phyloP scores from a whole-genome alignment of 2,888 invertebrate species.

The Tyria jacobaeae region DNA sequence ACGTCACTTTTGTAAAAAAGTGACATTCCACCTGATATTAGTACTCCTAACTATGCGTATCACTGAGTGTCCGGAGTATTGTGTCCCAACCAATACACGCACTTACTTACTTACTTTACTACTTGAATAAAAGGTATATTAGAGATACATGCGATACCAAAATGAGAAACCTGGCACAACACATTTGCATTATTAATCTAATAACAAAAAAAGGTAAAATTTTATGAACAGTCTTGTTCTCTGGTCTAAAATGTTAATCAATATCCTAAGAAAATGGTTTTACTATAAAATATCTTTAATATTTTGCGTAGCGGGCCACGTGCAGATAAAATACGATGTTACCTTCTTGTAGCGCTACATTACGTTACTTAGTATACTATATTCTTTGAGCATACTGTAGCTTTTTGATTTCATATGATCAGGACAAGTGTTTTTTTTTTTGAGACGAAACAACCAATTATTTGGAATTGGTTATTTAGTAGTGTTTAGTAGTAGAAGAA shows the following conservation, averaged over 20 bases:
- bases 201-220: not conserved
- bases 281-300: not conserved
- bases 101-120: not conserved
- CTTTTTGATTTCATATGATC: too few relatives aligned
- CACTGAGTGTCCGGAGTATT: not conserved
- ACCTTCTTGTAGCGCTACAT: too few relatives aligned
- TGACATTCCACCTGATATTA: not conserved
- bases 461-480: too few relatives aligned
- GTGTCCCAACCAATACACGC: not conserved
- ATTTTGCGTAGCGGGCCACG: not conserved
- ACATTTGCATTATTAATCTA: not conserved
- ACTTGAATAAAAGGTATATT: not conserved
- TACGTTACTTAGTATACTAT: too few relatives aligned
- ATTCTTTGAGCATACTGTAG: too few relatives aligned
- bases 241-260: not conserved
- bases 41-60: not conserved
- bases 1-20: not conserved
- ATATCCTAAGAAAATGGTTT: not conserved
- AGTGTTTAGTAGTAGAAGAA: too few relatives aligned
- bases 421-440: too few relatives aligned
- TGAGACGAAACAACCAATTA: too few relatives aligned
- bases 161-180: not conserved
- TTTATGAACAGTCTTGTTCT: not conserved
- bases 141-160: not conserved
- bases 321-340: too few relatives aligned